phyloP scores from a whole-genome alignment of 2,113 vertebrate species.

The Neogobius melanostomus region DNA sequence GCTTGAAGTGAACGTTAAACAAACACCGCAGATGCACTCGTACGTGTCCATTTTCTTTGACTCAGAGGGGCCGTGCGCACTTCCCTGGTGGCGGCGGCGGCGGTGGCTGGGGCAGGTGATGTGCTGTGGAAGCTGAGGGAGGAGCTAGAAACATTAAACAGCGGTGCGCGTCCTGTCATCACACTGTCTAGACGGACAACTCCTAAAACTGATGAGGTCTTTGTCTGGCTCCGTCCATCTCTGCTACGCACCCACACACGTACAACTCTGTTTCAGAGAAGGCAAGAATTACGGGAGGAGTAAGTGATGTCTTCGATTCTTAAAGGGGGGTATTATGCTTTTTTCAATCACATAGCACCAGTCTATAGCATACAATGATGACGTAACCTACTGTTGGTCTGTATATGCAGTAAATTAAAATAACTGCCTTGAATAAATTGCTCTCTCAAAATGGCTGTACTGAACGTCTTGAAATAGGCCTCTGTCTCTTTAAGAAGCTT shows the following conservation, averaged over 20 bases:
- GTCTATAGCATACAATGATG: too few relatives aligned
- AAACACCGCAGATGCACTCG: not conserved
- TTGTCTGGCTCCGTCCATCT: slow-evolving; percentile 49
- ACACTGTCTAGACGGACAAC: slow-evolving; percentile 73
- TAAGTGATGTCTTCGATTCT: too few relatives aligned
- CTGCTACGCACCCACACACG: slow-evolving; percentile 11
- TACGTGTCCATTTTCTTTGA: slow-evolving; percentile 31
- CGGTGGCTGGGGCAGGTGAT: slow-evolving; percentile 40
- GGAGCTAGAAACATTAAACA: slow-evolving; percentile 71
- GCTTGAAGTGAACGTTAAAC: not conserved
- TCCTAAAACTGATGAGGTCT: slow-evolving; percentile 71
- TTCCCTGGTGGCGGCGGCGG: slow-evolving; percentile 19
- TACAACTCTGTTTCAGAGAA: not conserved
- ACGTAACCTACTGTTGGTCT: too few relatives aligned
- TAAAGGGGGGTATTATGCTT: too few relatives aligned
- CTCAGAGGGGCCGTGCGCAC: slow-evolving; percentile 22
- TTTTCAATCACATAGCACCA: too few relatives aligned
- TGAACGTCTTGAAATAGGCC: too few relatives aligned
- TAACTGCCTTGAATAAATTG: too few relatives aligned
- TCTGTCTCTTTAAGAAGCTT: too few relatives aligned
- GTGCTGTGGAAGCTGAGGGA: slow-evolving; percentile 45
- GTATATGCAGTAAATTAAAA: too few relatives aligned
- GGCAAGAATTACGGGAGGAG: not conserved
- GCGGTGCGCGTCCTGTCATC: slow-evolving; percentile 72
- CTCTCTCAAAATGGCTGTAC: too few relatives aligned